Evolutionary conservation across 2,113 vertebrate species (phyloP), one percentile per base, ranked within the genome.

Genomic region (Dinomys branickii): DNA sequence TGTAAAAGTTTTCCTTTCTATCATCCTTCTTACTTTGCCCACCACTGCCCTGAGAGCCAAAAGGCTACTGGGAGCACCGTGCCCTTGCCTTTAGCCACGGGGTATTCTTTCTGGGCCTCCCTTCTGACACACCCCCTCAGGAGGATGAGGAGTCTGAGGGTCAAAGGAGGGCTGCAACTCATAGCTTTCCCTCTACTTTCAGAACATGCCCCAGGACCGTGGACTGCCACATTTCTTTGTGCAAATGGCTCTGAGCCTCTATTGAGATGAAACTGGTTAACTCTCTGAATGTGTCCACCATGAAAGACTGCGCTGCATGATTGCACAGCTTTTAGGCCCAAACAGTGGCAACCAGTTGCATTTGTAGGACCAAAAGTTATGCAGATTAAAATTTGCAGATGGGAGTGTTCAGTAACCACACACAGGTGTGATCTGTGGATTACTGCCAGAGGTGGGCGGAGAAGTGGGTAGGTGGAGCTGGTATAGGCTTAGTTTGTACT

Each of bases 301-400:
- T 6, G 1, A 10, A 7, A 20, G 19, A 82, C 59, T 58, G 2
- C 52, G 9, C 28, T 94, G 5, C 20, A 24, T 71, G n/a, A 50
- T 30, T n/a, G 33, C 14, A 47, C 0, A 41, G 9, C 6, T 50
- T 11, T 20, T n/a, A 3, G 33, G 3, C 0, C 7, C 6, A 41
- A 73, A 38, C 7, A 56, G 7, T 92, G 24, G 19, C 38, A 92
- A 67, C 59, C 8, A 58, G 24, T 47, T 38, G 9, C 88, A 71
- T 17, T 47, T 67, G 7, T 8, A 52, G 52, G 16, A 20, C 33
- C 82, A 5, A 28, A 4, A 24, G 6, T 47, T 71, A 13, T 69
- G n/a, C 19, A 44, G 35, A 28, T 20, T 84, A 88, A 35, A 13
- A 82, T 85, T 11, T 77, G 7, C 20, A 59, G 16, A 12, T 22